These are phyloP conservation scores for Gastrophysa polygoni DNA, from an alignment of 2,888 invertebrate genomes.

Conservation along the genomic window DNA sequence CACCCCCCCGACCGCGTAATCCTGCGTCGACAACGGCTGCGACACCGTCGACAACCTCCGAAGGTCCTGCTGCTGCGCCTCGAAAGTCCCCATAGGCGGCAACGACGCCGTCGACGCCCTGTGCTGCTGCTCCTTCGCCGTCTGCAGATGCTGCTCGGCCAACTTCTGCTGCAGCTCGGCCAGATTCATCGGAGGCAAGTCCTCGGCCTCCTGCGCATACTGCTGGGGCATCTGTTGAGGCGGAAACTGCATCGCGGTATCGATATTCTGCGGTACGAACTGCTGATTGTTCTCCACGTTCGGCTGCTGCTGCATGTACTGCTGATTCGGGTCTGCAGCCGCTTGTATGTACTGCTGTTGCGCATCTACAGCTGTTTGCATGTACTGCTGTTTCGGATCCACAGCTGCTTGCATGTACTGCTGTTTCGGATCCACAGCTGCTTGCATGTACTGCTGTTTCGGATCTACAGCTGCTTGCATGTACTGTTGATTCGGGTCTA, in stretches of 20 bases:
- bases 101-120: slow-evolving; percentile 49
- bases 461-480: slow-evolving; percentile 63
- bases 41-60: slow-evolving; percentile 52
- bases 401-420: slow-evolving; percentile 29
- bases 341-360: slow-evolving; percentile 25
- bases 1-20: slow-evolving; percentile 41
- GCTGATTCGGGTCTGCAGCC: no score
- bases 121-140: slow-evolving; percentile 40
- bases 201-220: slow-evolving; percentile 34
- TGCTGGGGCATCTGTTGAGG: slow-evolving; percentile 40
- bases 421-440: slow-evolving; percentile 46
- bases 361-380: slow-evolving; percentile 62
- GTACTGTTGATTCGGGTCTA: slow-evolving; percentile 36
- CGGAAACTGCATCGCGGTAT: no score
- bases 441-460: slow-evolving; percentile 35
- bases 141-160: slow-evolving; percentile 48
- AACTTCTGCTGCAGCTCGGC: slow-evolving; percentile 54
- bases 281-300: neutral
- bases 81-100: slow-evolving; percentile 51
- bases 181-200: slow-evolving; percentile 50
- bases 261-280: slow-evolving; percentile 17
- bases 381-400: slow-evolving; percentile 51
- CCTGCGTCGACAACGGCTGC: slow-evolving; percentile 49
- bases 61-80: slow-evolving; percentile 43
- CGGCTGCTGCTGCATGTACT: neutral